phyloP scores from a whole-genome alignment of 2,888 invertebrate genomes.

The Phaonia tiefii region DNA sequence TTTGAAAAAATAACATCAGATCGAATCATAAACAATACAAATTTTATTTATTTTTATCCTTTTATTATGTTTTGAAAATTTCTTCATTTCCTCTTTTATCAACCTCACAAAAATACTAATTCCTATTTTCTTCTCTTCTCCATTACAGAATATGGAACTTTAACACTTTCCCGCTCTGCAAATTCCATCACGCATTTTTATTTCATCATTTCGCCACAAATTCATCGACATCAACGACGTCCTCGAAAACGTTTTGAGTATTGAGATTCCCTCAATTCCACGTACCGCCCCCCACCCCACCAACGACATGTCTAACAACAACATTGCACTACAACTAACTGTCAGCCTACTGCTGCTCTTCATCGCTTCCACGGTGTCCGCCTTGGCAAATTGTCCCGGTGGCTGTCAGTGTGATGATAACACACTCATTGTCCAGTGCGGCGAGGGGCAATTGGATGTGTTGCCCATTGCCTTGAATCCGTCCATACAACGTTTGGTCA shows the following conservation, averaged over 20 bases:
- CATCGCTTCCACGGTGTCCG: slow-evolving; percentile 58
- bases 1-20: no score
- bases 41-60: no score
- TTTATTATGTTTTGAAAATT: no score
- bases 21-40: no score
- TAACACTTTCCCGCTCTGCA: slow-evolving; percentile 46
- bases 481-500: slow-evolving; percentile 91
- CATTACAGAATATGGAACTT: slow-evolving; percentile 66
- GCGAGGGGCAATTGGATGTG: slow-evolving; percentile 92
- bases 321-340: slow-evolving; percentile 2
- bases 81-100: no score
- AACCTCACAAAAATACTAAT: slow-evolving; percentile 9
- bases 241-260: slow-evolving; percentile 4
- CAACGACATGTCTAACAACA: slow-evolving; percentile 38
- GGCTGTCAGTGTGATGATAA: slow-evolving; percentile 95
- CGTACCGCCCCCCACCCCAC: neutral
- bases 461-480: slow-evolving; percentile 96
- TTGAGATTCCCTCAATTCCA: no score
- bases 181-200: slow-evolving; percentile 22
- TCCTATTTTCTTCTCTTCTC: slow-evolving; percentile 3
- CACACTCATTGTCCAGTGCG: slow-evolving; percentile 91
- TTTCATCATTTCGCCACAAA: slow-evolving; percentile 19
- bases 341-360: slow-evolving; percentile 47
- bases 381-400: slow-evolving; percentile 88
- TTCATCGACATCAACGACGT: neutral